These are phyloP conservation scores for Etheostoma perlongum DNA, from an alignment of 2,797 vertebrate species.

Conservation along the genomic window DNA sequence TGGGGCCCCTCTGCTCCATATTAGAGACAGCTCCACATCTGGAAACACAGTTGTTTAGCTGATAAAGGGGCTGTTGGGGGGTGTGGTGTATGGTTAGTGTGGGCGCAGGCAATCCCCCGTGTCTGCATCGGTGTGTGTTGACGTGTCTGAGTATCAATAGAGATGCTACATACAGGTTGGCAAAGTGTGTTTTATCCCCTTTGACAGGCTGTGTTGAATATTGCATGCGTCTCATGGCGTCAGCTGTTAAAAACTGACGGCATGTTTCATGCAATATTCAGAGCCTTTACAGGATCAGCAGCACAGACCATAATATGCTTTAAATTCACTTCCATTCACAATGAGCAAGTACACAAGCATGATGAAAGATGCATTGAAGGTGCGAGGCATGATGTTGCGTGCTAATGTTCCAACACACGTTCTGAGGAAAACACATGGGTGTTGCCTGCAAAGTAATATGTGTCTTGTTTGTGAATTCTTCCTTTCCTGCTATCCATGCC, in stretches of 20 bases:
- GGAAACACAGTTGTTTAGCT: slow-evolving; percentile 41
- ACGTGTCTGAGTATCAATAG: slow-evolving; percentile 7
- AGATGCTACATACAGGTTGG: slow-evolving; percentile 31
- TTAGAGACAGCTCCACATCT: slow-evolving; percentile 46
- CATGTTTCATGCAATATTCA: slow-evolving; percentile 59
- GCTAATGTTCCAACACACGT: slow-evolving; percentile 16
- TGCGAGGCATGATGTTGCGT: slow-evolving; percentile 12
- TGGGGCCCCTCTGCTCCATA: slow-evolving; percentile 31
- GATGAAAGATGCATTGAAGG: slow-evolving; percentile 53
- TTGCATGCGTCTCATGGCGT: slow-evolving; percentile 42
- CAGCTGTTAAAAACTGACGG: slow-evolving; percentile 49
- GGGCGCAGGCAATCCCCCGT: not conserved
- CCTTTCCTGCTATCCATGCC: slow-evolving; percentile 54
- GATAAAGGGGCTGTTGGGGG: slow-evolving; percentile 15
- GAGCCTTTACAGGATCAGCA: slow-evolving; percentile 24
- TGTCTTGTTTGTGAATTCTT: slow-evolving; percentile 37
- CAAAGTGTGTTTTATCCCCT: slow-evolving; percentile 41
- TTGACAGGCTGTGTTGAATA: slow-evolving; percentile 53
- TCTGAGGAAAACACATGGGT: not conserved
- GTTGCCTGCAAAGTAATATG: not conserved
- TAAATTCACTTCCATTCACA: slow-evolving; percentile 34
- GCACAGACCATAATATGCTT: slow-evolving; percentile 36
- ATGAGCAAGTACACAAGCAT: slow-evolving; percentile 19
- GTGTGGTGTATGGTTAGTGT: not conserved
- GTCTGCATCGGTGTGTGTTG: not conserved